phyloP scores from a whole-genome alignment of 2,797 vertebrate genomes.

The Arnoldichthys spilopterus region DNA sequence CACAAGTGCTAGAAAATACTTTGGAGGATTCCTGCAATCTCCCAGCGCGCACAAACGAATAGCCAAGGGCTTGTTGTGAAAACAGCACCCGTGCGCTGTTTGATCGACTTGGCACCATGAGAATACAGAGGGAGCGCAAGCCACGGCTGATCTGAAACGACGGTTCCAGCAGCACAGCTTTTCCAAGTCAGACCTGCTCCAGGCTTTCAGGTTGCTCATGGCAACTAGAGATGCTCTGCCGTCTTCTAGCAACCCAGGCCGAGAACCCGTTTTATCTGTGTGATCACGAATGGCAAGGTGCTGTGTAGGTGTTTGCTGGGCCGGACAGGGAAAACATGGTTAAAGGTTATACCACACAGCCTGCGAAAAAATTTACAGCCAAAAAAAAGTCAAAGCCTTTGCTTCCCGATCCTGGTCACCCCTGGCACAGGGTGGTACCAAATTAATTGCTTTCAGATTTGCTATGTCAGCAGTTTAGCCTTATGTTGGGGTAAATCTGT shows the following conservation, averaged over 20 bases:
- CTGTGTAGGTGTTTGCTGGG: conserved; percentile 27
- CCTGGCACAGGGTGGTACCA: no score
- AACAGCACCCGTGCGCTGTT: neutral
- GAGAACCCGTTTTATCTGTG: conserved; percentile 1
- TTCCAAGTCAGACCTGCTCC: neutral
- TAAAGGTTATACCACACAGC: neutral
- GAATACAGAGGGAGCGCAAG: conserved; percentile 14
- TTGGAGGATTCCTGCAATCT: neutral
- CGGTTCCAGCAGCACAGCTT: neutral
- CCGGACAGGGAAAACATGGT: neutral
- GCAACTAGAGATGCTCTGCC: conserved; percentile 11
- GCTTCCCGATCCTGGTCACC: neutral
- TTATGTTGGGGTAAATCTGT: no score
- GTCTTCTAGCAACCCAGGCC: neutral
- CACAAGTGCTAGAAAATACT: neutral
- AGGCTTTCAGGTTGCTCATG: conserved; percentile 8
- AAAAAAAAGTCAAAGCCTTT: neutral
- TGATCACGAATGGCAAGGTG: conserved; percentile 11
- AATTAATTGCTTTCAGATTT: no score
- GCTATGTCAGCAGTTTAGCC: no score
- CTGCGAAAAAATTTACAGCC: neutral
- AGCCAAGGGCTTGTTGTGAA: conserved; percentile 22
- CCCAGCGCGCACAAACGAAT: neutral
- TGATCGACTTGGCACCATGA: conserved; percentile 6
- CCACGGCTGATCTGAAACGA: neutral